These are phyloP conservation scores for Varecia variegata DNA, from an alignment of 2,797 vertebrate species.

Conservation along the genomic window DNA sequence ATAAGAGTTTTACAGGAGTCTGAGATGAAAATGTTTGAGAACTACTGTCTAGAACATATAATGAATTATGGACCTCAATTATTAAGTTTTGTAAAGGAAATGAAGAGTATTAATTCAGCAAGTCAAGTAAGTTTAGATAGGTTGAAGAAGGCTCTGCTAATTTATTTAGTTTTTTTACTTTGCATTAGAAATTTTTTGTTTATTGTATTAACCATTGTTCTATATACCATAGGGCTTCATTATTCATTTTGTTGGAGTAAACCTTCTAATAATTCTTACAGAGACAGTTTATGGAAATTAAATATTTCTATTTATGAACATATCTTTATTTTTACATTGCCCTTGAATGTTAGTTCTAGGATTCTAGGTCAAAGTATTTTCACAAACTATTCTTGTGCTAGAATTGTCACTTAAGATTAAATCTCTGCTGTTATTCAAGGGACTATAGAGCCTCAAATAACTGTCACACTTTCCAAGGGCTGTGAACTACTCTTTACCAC, in stretches of 20 bases:
- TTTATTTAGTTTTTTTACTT: background rate
- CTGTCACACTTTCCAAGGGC: background rate
- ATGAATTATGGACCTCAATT: background rate
- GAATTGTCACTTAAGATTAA: background rate
- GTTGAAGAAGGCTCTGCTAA: background rate
- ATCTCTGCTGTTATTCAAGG: background rate
- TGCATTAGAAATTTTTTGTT: background rate
- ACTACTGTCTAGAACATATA: background rate
- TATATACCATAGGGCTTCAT: background rate
- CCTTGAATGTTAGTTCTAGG: background rate
- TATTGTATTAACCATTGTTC: background rate
- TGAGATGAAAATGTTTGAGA: background rate
- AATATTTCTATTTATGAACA: background rate
- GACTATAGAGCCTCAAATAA: background rate
- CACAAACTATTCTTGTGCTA: background rate
- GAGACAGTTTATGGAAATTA: background rate
- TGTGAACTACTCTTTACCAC: background rate
- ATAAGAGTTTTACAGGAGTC: background rate
- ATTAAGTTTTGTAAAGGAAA: background rate
- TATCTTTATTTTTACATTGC: background rate
- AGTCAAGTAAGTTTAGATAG: background rate
- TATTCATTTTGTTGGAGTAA: background rate
- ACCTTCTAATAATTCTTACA: background rate
- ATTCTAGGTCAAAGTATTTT: background rate
- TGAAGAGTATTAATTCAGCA: background rate